Base-by-base conservation (phyloP, 1,140 invertebrate genomes). In the Ericerus pela region DNA sequence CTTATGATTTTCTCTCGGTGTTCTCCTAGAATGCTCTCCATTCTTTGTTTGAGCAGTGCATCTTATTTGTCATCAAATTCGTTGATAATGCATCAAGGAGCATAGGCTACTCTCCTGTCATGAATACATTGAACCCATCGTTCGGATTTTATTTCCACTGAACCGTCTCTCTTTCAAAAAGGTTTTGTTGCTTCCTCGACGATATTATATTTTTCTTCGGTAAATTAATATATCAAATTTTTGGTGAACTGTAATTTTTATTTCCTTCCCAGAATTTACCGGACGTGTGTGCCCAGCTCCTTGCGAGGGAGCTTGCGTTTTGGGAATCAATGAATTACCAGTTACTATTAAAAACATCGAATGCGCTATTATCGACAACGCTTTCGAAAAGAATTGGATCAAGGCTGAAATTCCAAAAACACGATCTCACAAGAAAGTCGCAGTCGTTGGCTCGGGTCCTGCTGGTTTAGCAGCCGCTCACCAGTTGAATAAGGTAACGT, bases 331-430 rank as follows among this genome's bases (percentile, higher is more conserved):
- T 41, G 85, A 92, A 63, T 90, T 92, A 2, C 76, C 96, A 10
- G 96, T 99, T 1, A 98, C 95, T 28, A 99, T 99, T 65, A 99
- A 99, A 70, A 96, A 96, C 67, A 98, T 99, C 62, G 96, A 99
- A 74, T 96, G 93, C 70, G 81, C 93, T 22, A 99, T 99, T 65
- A 98, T 99, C 63, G 96, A 99, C 73, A 81, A 96, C 72, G 96
- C 92, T 11, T 99, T 95, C 71, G 89, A 96, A 62, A 81, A 90
- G 70, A 93, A 93, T 3, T 96, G 94, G 95, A 93, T 99, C 53
- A 75, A 78, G 24, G 81, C 94, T 0, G 76, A 84, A 68, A 77
- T 80, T 20, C 92, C 92, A 0, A 57, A 67, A 1, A 54, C 68
- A 5, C 76, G 90, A 56, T 92, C 86, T 47, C 91, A 87, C 2